Base-by-base conservation (phyloP, 1,140 invertebrate genomes). In the Meloidogyne chitwoodi region DNA sequence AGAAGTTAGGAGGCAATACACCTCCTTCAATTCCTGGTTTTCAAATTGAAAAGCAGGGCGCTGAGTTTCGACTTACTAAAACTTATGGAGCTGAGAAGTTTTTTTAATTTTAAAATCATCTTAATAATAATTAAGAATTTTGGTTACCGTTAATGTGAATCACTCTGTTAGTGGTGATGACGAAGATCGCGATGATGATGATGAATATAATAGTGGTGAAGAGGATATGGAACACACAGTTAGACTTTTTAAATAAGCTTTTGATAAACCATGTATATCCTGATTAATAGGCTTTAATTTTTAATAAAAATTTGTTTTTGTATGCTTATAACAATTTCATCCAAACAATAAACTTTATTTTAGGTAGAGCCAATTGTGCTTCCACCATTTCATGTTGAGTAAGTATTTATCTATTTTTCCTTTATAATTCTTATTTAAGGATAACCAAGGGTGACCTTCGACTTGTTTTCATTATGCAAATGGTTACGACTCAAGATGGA, bases 131-230 rank as follows among this genome's bases (percentile, higher is more conserved):
- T 83, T 34, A n/a, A 84, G 83, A 19, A 86, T 86, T 80, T 38
- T 78, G 12, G 86, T 87, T 11, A 69, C 79, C 14, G 83, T 87
- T 72, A 87, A 87, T 67, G 86, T 86, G 14, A 86, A 85, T 63
- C 84, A 87, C 44, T 81, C 81, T 14, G 85, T 86, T 19, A 81
- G 84, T 44, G 80, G 84, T 27, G 84, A 82, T 12, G 86, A 86
- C 26, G 82, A 81, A 31, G 80, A 83, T 14, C 78, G 77, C 3
- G 71, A 78, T 22, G 69, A 72, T 26, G 73, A 82, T 8, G 74
- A 75, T 5, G 5, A 24, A 2, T 27, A 70, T n/a, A 0, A 38
- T 38, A 31, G 16, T 22, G 16, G 8, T 1, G 70, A n/a, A n/a
- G 64, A 63, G 19, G 68, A 48, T 16, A 2, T 61, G 3, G 68